Conservation (phyloP, 2,888 invertebrate species). For the Drosophila pseudotakahashii region DNA sequence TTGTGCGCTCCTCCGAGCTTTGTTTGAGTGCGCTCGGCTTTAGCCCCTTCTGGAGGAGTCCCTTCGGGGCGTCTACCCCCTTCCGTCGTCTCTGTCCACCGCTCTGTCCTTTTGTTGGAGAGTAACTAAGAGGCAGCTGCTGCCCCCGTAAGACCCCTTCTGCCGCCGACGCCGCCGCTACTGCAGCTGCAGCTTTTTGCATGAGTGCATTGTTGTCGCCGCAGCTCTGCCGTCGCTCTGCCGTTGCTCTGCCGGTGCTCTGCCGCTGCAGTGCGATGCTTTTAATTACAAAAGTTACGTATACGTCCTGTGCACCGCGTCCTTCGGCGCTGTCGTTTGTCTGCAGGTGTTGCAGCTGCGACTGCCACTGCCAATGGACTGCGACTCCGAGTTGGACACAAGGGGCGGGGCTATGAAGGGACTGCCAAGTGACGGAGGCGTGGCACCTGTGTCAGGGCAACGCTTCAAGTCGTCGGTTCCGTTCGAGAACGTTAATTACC, state of each 20-base stretch:
- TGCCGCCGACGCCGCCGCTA: neutral
- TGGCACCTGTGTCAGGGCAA: constrained; percentile 52
- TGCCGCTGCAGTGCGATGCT: constrained; percentile 67
- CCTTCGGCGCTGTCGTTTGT: constrained; percentile 43
- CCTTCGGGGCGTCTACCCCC: neutral
- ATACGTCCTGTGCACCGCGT: constrained; percentile 63
- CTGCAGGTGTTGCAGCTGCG: constrained; percentile 77
- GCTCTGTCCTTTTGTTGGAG: constrained; percentile 36
- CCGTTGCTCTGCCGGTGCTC: constrained; percentile 15
- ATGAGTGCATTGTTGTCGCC: constrained; percentile 65
- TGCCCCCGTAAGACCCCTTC: constrained; percentile 7
- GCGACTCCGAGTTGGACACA: constrained; percentile 29
- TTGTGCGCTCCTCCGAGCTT: constrained; percentile 65
- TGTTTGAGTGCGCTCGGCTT: constrained; percentile 62
- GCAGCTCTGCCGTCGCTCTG: constrained; percentile 15
- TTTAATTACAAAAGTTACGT: constrained; percentile 80
- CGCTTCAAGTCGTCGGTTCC: constrained; percentile 76
- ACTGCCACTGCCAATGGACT: constrained; percentile 46
- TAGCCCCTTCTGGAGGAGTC: constrained; percentile 19
- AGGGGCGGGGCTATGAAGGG: neutral
- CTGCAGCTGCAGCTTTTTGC: constrained; percentile 67
- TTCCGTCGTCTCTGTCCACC: neutral
- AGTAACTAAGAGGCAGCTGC: constrained; percentile 48
- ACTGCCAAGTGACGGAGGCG: constrained; percentile 5
- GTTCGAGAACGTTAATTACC: constrained; percentile 77